Base-by-base conservation (phyloP, 1,140 invertebrate species). In the Coelopa frigida region DNA sequence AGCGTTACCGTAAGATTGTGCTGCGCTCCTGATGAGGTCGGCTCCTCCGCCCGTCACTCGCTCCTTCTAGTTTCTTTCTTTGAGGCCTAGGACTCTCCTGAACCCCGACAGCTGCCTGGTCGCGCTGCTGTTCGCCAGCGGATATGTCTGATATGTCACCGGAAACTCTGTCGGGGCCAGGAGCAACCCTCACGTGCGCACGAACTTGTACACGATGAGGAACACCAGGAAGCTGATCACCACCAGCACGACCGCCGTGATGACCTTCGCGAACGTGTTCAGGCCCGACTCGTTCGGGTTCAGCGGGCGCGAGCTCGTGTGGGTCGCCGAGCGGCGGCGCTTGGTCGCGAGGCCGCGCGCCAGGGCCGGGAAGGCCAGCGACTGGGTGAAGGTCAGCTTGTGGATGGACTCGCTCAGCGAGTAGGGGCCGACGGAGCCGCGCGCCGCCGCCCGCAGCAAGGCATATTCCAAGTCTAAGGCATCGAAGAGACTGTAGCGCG, bases 361-460 rank as follows among this genome's bases (percentile, higher is more conserved):
- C 24, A 86, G 60, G 3, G 80, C 83, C 3, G 83, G 83, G 60
- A 85, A 85, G 2, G 83, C 83, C 41, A 85, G 56, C 49, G 80
- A 83, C 69, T 84, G 82, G 1, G 83, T 85, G 57, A 86, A 85
- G 12, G 83, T 85, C 49, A 86, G 68, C 64, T 84, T 84, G 61
- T 84, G 82, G 32, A 85, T 64, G 29, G 81, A 84, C 58, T 83
- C 82, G 31, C 81, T 83, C 2, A 84, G 58, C 8, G 81, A 83
- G 56, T 84, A 84, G 1, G 81, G 81, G 10, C 82, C 82, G 8
- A 84, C 80, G 8, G 80, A 83, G 14, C 82, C 82, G 6, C 82
- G 69, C 0, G 82, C 80, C 1, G 81, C 80, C 1, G 81, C 81
- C 26, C 81, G 71, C 17, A 84, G 57, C 3, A 83, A 62, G 0